These are phyloP conservation scores for Bergia sp. DNA, from an alignment of 92 coral and sea anemone genomes.

Conservation along the genomic window DNA sequence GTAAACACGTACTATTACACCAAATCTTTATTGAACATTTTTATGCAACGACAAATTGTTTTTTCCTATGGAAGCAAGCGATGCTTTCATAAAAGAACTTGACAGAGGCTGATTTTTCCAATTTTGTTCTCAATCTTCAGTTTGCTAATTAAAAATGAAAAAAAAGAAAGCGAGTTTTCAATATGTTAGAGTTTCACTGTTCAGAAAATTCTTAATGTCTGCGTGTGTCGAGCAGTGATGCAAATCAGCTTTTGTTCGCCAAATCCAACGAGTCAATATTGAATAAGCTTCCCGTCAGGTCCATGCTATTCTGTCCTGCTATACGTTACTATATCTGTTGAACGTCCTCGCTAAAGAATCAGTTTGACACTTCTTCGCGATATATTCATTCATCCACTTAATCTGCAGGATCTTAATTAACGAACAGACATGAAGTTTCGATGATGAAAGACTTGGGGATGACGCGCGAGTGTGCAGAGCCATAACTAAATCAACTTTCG, in stretches of 20 bases:
- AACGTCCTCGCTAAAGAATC: neutral
- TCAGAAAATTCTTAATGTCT: neutral
- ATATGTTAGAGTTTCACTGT: neutral
- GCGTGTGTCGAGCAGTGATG: neutral
- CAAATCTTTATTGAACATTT: neutral
- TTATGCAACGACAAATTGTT: neutral
- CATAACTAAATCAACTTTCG: too few relatives aligned
- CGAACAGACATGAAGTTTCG: too few relatives aligned
- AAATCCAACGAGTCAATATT: neutral
- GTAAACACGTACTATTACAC: too few relatives aligned
- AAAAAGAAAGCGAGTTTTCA: neutral
- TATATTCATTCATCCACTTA: neutral
- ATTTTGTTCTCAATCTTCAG: neutral
- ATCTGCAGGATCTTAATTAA: neutral
- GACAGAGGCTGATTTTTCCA: neutral
- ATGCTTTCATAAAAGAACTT: too few relatives aligned
- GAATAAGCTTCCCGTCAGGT: neutral
- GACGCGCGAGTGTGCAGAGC: too few relatives aligned
- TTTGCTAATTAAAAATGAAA: neutral
- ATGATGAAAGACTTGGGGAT: too few relatives aligned
- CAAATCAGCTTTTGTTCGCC: neutral
- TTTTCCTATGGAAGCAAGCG: neutral
- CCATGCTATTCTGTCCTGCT: neutral
- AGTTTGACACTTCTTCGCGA: neutral
- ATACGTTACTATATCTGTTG: neutral